Evolutionary conservation across 2,888 invertebrate species (phyloP), one percentile per base, ranked within the genome.

Genomic region (Nephrotoma appendiculata): DNA sequence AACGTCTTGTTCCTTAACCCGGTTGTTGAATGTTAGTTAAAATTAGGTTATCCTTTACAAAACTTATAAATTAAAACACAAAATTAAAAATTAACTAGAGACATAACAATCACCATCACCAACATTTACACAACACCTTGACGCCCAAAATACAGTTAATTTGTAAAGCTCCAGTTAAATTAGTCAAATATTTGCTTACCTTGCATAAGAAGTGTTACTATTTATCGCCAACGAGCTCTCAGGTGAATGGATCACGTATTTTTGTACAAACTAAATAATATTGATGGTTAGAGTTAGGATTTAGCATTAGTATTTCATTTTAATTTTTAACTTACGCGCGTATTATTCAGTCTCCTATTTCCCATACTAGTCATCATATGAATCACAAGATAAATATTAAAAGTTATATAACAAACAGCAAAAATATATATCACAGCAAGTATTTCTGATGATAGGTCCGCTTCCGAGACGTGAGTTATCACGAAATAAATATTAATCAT

Each of bases 401-500:
- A 96, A 1, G 93, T 88, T 83, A 97, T 90, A 91, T 97, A 97
- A 44, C 94, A 89, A 86, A 94, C 89, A 7, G 94, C 94, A 88
- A 95, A 93, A 84, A 95, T 19, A 44, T 90, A 91, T 86, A 93
- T 92, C 87, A 93, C 86, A 0, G 91, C 90, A 89, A 94, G 90
- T 86, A 92, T 89, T 83, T 90, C 91, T 90, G 92, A 92, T 48
- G 91, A 88, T 15, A 93, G 89, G 6, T 93, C 88, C 1, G 91
- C 89, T 6, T 91, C 89, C 41, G 92, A 90, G 0, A 95, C 93
- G 88, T 94, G 94, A 86, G 93, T 93, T 19, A 94, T 91, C 11
- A 97, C 96, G 90, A 97, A 96, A 90, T 94, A 96, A 87, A 96
- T 92, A 91, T 97, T 97, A 89, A 97, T 96, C 5, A 91, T 92